Evolutionary conservation across 1,140 invertebrate species (phyloP).

Genomic region (Atta colombica): DNA sequence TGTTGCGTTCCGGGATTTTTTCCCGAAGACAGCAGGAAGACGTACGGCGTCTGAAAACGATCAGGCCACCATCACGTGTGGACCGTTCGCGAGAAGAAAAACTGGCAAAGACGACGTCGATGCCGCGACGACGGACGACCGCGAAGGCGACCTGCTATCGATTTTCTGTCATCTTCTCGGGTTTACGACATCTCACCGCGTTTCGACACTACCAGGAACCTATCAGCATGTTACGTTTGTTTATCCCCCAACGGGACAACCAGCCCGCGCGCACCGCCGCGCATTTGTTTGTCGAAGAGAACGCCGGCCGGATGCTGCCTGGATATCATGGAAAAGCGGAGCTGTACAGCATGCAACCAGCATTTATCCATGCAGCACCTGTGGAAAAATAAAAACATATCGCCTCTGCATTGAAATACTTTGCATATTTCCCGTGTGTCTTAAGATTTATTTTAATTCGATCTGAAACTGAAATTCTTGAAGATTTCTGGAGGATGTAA

Average conservation of each 20-base stretch:
- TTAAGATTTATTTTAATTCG: neutral
- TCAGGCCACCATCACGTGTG: slow-evolving; percentile 81
- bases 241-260: slow-evolving; percentile 54
- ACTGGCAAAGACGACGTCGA: slow-evolving; percentile 46
- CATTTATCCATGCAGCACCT: neutral
- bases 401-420: neutral
- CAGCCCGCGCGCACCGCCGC: neutral
- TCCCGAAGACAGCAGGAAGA: slow-evolving; percentile 66
- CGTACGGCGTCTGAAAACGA: slow-evolving; percentile 82
- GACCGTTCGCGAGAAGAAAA: slow-evolving; percentile 53
- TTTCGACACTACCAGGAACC: slow-evolving; percentile 84
- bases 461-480: neutral
- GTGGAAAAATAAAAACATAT: neutral
- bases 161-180: slow-evolving; percentile 86
- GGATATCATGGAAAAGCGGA: slow-evolving; percentile 67
- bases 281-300: slow-evolving; percentile 59
- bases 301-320: slow-evolving; percentile 61
- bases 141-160: slow-evolving; percentile 79
- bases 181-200: slow-evolving; percentile 86
- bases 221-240: slow-evolving; percentile 79
- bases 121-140: slow-evolving; percentile 25
- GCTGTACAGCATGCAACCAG: slow-evolving; percentile 9
- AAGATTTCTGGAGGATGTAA: neutral
- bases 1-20: slow-evolving; percentile 70
- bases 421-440: neutral